phyloP scores from a whole-genome alignment of 2,113 vertebrate genomes.

The Condylura cristata region DNA sequence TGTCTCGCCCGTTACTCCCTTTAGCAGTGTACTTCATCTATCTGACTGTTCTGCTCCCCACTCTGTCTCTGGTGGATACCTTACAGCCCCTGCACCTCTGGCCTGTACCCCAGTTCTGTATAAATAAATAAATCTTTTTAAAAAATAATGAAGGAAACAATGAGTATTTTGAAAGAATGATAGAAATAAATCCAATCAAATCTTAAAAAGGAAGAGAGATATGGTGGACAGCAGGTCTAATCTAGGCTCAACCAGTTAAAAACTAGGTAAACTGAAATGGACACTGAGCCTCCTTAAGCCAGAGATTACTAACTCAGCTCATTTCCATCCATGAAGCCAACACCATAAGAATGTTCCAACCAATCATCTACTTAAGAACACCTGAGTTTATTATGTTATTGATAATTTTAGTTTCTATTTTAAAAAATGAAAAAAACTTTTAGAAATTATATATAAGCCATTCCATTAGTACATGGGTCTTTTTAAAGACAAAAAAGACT shows the following conservation, averaged over 20 bases:
- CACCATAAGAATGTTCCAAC: background rate
- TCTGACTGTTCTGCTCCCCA: no score
- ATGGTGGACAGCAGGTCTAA: background rate
- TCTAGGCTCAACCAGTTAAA: background rate
- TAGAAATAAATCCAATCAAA: background rate
- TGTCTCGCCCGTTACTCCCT: no score
- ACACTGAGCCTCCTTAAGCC: background rate
- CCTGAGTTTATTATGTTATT: background rate
- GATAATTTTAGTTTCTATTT: background rate
- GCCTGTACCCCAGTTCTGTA: no score
- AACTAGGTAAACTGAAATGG: background rate
- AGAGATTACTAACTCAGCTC: background rate
- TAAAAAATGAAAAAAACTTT: background rate
- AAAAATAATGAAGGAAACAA: background rate
- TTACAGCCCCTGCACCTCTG: no score
- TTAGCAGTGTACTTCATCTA: no score
- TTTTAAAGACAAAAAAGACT: background rate
- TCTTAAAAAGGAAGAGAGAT: background rate
- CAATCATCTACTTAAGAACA: background rate
- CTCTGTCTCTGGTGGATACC: no score
- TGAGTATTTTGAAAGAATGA: background rate
- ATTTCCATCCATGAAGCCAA: background rate
- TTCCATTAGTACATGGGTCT: background rate
- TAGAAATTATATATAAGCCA: background rate
- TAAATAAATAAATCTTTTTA: no score